Base-by-base conservation (phyloP, 2,888 invertebrate species). In the Amorpha juglandis region DNA sequence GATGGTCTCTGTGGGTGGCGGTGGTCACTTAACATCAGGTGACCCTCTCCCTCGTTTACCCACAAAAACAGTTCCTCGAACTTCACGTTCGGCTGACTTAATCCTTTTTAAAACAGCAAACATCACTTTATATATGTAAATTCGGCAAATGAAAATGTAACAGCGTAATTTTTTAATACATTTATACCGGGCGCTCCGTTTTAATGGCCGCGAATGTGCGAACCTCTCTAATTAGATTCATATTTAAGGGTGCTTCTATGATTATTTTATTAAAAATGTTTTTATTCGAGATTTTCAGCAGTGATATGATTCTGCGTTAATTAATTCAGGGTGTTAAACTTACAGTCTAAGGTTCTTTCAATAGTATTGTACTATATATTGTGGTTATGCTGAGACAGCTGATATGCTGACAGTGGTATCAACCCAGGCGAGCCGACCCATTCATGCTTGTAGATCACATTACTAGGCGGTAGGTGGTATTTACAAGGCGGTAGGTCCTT, bases 91-190 rank as follows among this genome's bases (percentile, higher is more conserved):
- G 19, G 58, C 1, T 19, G 42, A 42, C 58, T 42, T 19, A 58
- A 42, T 19, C 58, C 58, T 42, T 58, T 58, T 58, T 21, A 58
- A 55, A 27, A 58, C 33, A 16, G 35, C 16, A 6, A 47, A 16
- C 42, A 2, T 38, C 38, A 58, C 58, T 53, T 53, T 53, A 53
- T 53, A 53, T 6, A 42, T 58, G 58, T 42, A 58, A 58, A 58
- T 58, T 58, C 42, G 55, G 55, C 38, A 21, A 19, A 58, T 58
- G 58, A 58, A 58, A 58, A 58, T 58, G 58, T 58, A 38, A 19
- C 19, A 42, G 58, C 21, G 35, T 38, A 42, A 38, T 38, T 58
- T 58, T 52, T 58, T 55, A 38, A 35, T 35, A 53, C n/a, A 53
- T 52, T 52, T 55, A 16, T 16, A 11, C 16, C 19, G 16, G 58